These are phyloP conservation scores for Carterocephalus palaemon DNA, from an alignment of 2,888 invertebrate species.

Conservation along the genomic window DNA sequence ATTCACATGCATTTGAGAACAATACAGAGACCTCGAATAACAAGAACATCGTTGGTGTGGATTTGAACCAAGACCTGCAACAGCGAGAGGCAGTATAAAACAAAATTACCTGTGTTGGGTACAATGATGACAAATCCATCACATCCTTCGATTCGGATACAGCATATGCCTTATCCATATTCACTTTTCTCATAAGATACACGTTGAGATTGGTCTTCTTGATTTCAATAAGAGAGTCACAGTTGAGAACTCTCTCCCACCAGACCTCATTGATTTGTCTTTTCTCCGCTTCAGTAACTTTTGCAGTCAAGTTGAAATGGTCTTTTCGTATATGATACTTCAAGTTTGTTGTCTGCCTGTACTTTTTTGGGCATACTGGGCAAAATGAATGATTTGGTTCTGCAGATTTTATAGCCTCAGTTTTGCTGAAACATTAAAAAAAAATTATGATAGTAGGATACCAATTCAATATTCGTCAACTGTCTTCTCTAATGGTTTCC, in stretches of 20 bases:
- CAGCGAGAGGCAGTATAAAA: too few species aligned
- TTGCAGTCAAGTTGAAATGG: constrained; percentile 48
- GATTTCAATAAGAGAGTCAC: constrained; percentile 46
- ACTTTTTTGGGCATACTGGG: constrained; percentile 39
- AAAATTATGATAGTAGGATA: background rate
- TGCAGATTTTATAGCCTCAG: too few species aligned
- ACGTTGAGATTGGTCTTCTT: constrained; percentile 44
- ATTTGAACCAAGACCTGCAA: too few species aligned
- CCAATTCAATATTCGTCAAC: background rate
- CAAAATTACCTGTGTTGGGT: constrained; percentile 32
- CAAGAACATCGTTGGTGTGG: too few species aligned
- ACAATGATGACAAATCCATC: constrained; percentile 39
- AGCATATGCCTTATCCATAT: constrained; percentile 35
- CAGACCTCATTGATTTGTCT: constrained; percentile 53
- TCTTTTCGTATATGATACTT: constrained; percentile 46
- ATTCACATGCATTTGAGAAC: too few species aligned
- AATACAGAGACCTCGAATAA: too few species aligned
- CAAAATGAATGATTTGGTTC: constrained; percentile 31
- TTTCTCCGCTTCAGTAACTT: constrained; percentile 35
- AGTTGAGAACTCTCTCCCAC: constrained; percentile 52
- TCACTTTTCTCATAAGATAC: constrained; percentile 41
- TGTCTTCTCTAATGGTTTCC: too few species aligned
- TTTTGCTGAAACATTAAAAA: background rate
- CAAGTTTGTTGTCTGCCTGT: constrained; percentile 30
- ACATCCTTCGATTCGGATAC: constrained; percentile 32